Conservation (phyloP, 2,888 invertebrate genomes). For the Drosophila emarginata region DNA sequence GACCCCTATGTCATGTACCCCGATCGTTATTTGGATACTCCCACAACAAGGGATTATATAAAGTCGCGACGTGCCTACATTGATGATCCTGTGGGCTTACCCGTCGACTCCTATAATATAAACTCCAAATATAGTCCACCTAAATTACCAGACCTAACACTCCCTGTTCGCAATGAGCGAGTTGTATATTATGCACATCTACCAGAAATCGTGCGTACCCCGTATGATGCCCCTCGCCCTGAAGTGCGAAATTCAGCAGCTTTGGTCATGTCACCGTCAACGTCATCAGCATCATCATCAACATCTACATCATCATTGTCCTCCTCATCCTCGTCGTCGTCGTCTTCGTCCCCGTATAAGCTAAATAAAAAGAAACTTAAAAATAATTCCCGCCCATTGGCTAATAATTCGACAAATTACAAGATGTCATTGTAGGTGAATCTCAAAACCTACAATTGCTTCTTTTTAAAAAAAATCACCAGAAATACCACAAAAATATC, state of each 20-base stretch:
- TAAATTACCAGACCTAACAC: conserved; percentile 60
- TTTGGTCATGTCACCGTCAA: conserved; percentile 66
- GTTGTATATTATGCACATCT: conserved; percentile 88
- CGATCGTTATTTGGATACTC: conserved; percentile 80
- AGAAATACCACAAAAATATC: not conserved
- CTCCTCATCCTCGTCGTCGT: not conserved
- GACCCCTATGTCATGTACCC: conserved; percentile 81
- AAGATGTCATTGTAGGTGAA: not conserved
- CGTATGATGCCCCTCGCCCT: conserved; percentile 57
- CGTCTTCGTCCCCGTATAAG: not conserved
- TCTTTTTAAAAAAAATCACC: not conserved
- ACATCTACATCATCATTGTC: not conserved
- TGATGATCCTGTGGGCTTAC: conserved; percentile 64
- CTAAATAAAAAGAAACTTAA: not conserved
- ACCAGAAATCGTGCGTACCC: conserved; percentile 87
- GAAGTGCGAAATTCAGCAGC: conserved; percentile 79
- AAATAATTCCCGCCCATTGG: conserved; percentile 1
- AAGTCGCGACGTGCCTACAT: conserved; percentile 71
- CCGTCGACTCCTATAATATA: conserved; percentile 25
- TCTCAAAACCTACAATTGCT: not conserved
- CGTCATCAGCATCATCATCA: not conserved
- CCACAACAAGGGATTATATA: conserved; percentile 77
- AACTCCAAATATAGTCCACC: conserved; percentile 50
- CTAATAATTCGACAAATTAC: not conserved
- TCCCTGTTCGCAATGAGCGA: conserved; percentile 79